phyloP scores from a whole-genome alignment of 2,113 vertebrate genomes.

The Lasiurus cinereus region DNA sequence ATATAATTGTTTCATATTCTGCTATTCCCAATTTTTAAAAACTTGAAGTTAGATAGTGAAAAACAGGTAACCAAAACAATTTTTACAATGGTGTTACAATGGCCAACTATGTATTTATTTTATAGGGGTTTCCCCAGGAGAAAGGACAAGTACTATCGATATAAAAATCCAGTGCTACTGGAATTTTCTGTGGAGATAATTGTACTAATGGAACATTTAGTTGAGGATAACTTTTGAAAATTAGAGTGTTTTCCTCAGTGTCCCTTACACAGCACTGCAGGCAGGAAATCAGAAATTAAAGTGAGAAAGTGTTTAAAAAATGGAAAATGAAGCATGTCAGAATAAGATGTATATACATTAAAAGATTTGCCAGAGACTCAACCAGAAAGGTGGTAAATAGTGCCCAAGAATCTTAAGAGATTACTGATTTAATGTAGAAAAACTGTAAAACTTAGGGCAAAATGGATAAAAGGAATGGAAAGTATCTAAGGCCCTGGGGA shows the following conservation, averaged over 20 bases:
- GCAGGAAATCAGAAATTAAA: conserved; percentile 55
- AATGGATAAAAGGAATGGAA: conserved; percentile 8
- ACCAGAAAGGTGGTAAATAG: neutral
- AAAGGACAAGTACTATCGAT: neutral
- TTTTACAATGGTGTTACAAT: neutral
- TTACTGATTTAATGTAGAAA: conserved; percentile 41
- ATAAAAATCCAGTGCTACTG: neutral
- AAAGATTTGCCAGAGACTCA: conserved; percentile 9
- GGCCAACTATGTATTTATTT: neutral
- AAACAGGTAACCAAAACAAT: conserved; percentile 1
- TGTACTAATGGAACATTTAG: neutral
- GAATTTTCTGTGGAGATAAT: neutral
- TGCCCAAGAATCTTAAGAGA: conserved; percentile 29
- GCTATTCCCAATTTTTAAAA: neutral
- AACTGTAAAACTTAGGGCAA: neutral
- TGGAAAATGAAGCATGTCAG: conserved; percentile 56
- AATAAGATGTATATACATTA: conserved; percentile 21
- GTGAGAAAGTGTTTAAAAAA: neutral
- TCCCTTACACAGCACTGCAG: neutral
- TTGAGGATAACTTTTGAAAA: conserved; percentile 58
- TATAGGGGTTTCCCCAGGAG: neutral
- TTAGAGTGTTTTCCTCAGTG: neutral
- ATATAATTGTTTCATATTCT: neutral
- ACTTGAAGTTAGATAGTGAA: neutral
- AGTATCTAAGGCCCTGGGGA: neutral